phyloP scores from a whole-genome alignment of 64 coral and sea anemone species.

The Montipora sp. region DNA sequence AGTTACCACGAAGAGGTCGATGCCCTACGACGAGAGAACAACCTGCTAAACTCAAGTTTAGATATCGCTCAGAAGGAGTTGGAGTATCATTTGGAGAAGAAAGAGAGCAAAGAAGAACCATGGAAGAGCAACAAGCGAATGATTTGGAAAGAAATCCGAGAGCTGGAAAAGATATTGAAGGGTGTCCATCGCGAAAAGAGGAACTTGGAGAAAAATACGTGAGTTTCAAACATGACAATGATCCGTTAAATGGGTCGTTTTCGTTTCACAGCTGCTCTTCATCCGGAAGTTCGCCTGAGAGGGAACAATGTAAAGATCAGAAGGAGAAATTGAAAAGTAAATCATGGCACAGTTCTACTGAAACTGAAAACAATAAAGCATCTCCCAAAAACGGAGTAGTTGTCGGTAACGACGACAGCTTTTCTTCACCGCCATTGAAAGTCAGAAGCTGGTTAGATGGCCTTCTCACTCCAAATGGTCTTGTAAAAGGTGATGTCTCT shows the following conservation, averaged over 20 bases:
- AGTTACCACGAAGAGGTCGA: constrained; percentile 89
- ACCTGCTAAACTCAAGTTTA: constrained; percentile 75
- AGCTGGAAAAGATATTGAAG: constrained; percentile 88
- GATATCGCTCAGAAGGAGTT: constrained; percentile 84
- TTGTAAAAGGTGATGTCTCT: background rate
- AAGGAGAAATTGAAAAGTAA: constrained; percentile 6
- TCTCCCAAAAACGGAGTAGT: background rate
- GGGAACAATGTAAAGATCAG: background rate
- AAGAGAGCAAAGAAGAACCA: constrained; percentile 46
- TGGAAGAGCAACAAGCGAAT: constrained; percentile 77
- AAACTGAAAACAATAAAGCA: constrained; percentile 13
- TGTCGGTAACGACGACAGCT: background rate
- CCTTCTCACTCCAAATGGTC: background rate
- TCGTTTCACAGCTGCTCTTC: constrained; percentile 62
- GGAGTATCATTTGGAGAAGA: constrained; percentile 65
- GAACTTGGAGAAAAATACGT: constrained; percentile 93
- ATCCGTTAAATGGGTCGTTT: constrained; percentile 45
- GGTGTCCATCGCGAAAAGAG: constrained; percentile 89
- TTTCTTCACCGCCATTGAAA: constrained; percentile 29
- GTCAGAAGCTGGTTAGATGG: constrained; percentile 51
- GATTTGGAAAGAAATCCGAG: constrained; percentile 91
- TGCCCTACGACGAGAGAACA: constrained; percentile 79
- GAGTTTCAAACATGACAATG: constrained; percentile 73
- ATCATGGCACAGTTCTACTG: constrained; percentile 32
- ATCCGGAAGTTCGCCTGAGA: constrained; percentile 12